Conservation (phyloP, 2,797 vertebrate species). For the Hemibagrus guttatus region DNA sequence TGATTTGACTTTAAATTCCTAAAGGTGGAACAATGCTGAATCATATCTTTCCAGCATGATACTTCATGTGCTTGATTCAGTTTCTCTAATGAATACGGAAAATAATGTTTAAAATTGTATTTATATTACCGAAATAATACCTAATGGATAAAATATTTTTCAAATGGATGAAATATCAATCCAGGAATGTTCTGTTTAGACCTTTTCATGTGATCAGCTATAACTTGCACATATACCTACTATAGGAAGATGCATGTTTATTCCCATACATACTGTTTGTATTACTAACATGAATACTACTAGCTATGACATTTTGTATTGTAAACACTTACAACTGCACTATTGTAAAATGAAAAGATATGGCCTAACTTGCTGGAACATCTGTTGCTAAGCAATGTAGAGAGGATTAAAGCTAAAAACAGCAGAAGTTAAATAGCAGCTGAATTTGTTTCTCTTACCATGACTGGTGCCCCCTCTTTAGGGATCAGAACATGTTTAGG, state of each 20-base stretch:
- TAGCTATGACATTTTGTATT: background rate
- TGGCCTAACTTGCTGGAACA: background rate
- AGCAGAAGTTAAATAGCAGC: background rate
- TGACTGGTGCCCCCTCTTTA: conserved; percentile 71
- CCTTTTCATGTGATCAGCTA: background rate
- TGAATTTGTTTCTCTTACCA: conserved; percentile 70
- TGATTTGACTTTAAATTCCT: background rate
- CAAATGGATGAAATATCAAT: background rate
- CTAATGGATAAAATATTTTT: background rate
- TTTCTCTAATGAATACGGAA: background rate
- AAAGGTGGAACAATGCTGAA: background rate
- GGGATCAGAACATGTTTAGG: conserved; percentile 80
- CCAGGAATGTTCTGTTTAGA: background rate
- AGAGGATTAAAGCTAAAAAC: background rate
- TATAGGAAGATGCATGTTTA: background rate
- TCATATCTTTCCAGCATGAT: background rate
- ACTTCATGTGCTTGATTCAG: background rate
- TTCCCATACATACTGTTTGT: background rate
- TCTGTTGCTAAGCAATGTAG: background rate
- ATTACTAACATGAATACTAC: background rate
- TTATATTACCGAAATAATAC: background rate
- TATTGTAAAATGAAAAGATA: background rate
- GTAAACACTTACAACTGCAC: background rate
- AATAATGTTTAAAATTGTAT: background rate
- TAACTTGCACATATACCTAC: background rate